phyloP scores from a whole-genome alignment of 1,140 invertebrate species.

The Heliconius congener region DNA sequence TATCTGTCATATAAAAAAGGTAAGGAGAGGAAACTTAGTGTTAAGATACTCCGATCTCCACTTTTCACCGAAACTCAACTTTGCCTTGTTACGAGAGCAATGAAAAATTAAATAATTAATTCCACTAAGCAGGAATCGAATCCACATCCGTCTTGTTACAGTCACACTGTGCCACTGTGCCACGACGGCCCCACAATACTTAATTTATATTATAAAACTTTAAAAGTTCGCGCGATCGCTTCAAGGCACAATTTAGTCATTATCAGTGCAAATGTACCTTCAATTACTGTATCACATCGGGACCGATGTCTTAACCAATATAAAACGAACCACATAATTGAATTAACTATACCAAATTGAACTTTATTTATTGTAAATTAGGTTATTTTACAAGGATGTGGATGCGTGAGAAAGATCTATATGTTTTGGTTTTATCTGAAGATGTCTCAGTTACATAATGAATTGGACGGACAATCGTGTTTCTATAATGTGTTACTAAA shows the following conservation, averaged over 20 bases:
- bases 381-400: background rate
- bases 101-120: background rate
- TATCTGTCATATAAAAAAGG: too few species aligned
- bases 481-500: conserved; percentile 7
- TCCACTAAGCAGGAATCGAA: background rate
- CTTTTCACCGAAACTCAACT: too few species aligned
- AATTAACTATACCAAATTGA: background rate
- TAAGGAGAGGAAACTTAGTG: too few species aligned
- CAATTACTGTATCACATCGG: conserved; percentile 6
- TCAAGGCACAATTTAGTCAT: conserved; percentile 5
- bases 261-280: conserved; percentile 5
- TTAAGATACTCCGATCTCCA: too few species aligned
- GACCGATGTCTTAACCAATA: background rate
- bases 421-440: background rate
- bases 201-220: conserved; percentile 9
- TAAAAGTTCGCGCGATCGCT: background rate
- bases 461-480: background rate
- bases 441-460: conserved; percentile 1
- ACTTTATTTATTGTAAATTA: background rate
- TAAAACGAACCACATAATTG: background rate
- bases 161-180: background rate
- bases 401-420: background rate
- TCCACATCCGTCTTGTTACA: background rate
- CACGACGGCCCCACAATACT: background rate
- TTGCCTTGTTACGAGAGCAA: too few species aligned